Percentiles rank a stretch among this genome's conserved stretches.
Evolutionary conservation across 2,797 vertebrate species (phyloP).

Genomic region (Varecia variegata): DNA sequence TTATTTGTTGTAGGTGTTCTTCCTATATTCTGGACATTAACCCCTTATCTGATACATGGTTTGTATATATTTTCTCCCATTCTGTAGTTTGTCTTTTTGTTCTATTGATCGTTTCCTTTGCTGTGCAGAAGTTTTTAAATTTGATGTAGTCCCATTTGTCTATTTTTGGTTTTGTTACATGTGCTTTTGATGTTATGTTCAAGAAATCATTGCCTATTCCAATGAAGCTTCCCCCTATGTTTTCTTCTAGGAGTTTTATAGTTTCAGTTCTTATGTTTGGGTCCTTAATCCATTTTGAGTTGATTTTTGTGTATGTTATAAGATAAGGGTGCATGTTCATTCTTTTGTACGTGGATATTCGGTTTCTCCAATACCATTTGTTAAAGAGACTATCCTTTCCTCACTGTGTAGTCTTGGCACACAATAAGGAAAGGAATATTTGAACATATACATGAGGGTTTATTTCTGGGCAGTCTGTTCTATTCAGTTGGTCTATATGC

Average conservation of each 20-base stretch:
- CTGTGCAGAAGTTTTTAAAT: background rate
- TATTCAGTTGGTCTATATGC: too few species aligned
- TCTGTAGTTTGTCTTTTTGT: too few species aligned
- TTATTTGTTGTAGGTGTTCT: too few species aligned
- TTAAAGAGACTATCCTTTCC: background rate
- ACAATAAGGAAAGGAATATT: background rate
- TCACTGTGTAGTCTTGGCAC: background rate
- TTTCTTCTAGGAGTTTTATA: background rate
- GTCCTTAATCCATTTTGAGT: background rate
- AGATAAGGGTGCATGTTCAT: background rate
- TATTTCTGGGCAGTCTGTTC: background rate
- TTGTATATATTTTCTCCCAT: too few species aligned
- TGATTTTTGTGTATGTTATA: background rate
- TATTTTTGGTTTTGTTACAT: background rate
- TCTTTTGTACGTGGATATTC: background rate
- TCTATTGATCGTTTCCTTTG: too few species aligned
- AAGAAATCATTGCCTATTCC: background rate
- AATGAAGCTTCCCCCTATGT: background rate
- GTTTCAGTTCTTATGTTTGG: background rate
- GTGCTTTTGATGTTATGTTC: background rate
- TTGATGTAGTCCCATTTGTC: background rate
- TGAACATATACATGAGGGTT: background rate
- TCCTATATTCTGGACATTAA: too few species aligned
- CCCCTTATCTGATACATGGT: too few species aligned
- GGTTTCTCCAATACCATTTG: too few species aligned